Base-by-base conservation (phyloP, 2,888 invertebrate species). In the Rhagophthalmus giganteus region DNA sequence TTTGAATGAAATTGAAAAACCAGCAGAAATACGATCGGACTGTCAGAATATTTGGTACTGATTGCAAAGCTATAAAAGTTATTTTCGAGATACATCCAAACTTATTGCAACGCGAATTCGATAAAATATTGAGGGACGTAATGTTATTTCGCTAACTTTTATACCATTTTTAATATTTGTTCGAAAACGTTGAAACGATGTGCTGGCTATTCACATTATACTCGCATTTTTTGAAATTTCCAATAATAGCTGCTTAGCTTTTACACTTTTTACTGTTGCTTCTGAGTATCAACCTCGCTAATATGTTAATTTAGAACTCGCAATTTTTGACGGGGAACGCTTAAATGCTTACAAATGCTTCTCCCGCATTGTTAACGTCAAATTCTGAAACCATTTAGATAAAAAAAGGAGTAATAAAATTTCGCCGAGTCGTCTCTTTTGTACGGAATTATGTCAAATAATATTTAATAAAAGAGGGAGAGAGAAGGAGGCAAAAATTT, bases 51-150 rank as follows among this genome's bases (percentile, higher is more conserved):
- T 48, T 53, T 53, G 58, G 58, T 57, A 57, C 46, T 53, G 48
- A 53, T 53, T 53, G 47, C 53, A 42, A 28, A 37, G 31, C 47
- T 44, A 32, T 42, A 48, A 48, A 7, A 90, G 90, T 62, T 94
- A 94, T 72, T 79, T 94, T 91, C 90, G 33, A 81, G 91, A 49
- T 91, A 93, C 78, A 93, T 92, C 74, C 93, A 94, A 75, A 94
- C 93, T 1, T 94, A 94, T 73, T 83, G 93, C 35, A 92, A 93
- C 66, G 80, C 96, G 37, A 95, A 97, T 78, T 94, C 94, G 9
- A 40, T 49, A 35, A 28, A 41, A 35, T 34, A 33, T 39, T 41
- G 20, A 25, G 38, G 28, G 39, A 32, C 14, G 8, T n/a, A 32
- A 32, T 11, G 12, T 5, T 32, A 27, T 32, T 13, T n/a, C n/a